Base-by-base conservation (phyloP, 30 jellyfish, hydroid and myxozoan species). In the Chrysaora quinquecirrha region DNA sequence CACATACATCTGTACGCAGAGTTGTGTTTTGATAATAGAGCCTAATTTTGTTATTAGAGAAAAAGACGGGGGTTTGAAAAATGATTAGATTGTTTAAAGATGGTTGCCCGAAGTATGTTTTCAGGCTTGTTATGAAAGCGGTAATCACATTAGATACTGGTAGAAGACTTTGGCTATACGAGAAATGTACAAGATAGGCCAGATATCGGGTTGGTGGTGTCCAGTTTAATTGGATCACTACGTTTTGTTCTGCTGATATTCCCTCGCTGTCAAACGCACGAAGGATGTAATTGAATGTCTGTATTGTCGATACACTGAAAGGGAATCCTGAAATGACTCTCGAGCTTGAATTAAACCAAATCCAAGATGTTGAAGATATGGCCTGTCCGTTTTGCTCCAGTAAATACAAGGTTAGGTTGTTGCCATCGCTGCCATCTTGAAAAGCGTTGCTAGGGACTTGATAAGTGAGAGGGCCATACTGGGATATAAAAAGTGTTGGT, bases 291-390 rank as follows among this genome's bases (percentile, higher is more conserved):
- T 48, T 1, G 49, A 30, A 73, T 22, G 25, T 32, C 27, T 30
- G 52, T 1, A 68, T 84, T 16, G 25, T 32, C n/a, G 85, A 33
- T 31, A 76, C 73, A 3, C 49, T n/a, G n/a, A 61, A 38, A n/a
- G 98, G 98, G 25, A 73, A 89, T 9, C 98, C 98, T 0, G 64
- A 46, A 11, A 92, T 80, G 29, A 52, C 50, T 38, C 90, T 75
- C 23, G 87, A 73, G 38, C 28, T 56, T 18, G 71, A 34, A 64
- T 86, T 64, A 48, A 85, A 95, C 86, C 92, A 71, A 29, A 83
- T 38, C 99, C 99, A 83, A 6, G 94, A 75, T 3, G 71, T 74
- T 24, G 83, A 30, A 0, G 86, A 43, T 49, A 86, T 56, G 24
- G 73, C 71, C 69, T 78, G 76, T 2, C 94, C 96, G 48, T 21